These are phyloP conservation scores for Ips typographus DNA, from an alignment of 1,140 invertebrate species.

Conservation along the genomic window DNA sequence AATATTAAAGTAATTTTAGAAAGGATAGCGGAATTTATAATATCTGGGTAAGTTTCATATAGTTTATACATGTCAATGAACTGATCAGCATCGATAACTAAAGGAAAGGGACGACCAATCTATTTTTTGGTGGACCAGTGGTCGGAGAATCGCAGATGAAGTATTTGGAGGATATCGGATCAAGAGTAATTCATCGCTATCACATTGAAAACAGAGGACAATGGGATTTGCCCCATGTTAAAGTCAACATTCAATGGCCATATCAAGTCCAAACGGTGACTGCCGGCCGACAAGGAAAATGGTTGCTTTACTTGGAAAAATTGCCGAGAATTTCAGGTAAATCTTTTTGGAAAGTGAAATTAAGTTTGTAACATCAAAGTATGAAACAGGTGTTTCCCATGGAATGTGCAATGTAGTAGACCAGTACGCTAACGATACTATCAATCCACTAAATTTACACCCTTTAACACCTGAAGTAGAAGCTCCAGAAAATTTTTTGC, in stretches of 20 bases:
- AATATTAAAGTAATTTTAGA: conserved; percentile 68
- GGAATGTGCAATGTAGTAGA: neutral
- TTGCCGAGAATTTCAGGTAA: conserved; percentile 72
- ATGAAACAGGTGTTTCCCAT: neutral
- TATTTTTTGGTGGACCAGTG: conserved; percentile 83
- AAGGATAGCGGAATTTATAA: conserved; percentile 77
- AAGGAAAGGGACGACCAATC: conserved; percentile 57
- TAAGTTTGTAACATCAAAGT: neutral
- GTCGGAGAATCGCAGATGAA: conserved; percentile 81
- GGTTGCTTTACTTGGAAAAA: conserved; percentile 87
- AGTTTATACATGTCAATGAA: neutral
- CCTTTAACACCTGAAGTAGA: conserved; percentile 8
- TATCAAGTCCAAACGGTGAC: conserved; percentile 80
- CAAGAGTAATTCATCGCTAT: conserved; percentile 81
- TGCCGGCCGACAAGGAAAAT: conserved; percentile 72
- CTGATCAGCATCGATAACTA: neutral
- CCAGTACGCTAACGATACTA: neutral
- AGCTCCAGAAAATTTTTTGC: conserved; percentile 26
- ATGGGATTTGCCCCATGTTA: conserved; percentile 75
- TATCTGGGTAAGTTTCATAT: conserved; percentile 67
- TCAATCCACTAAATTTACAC: conserved; percentile 32
- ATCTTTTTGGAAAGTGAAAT: conserved; percentile 3
- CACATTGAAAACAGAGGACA: conserved; percentile 82
- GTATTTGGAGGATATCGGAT: conserved; percentile 82
- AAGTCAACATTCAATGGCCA: conserved; percentile 87